Evolutionary conservation across 1,140 invertebrate genomes (phyloP).

Genomic region (Parasteatoda tepidariorum): DNA sequence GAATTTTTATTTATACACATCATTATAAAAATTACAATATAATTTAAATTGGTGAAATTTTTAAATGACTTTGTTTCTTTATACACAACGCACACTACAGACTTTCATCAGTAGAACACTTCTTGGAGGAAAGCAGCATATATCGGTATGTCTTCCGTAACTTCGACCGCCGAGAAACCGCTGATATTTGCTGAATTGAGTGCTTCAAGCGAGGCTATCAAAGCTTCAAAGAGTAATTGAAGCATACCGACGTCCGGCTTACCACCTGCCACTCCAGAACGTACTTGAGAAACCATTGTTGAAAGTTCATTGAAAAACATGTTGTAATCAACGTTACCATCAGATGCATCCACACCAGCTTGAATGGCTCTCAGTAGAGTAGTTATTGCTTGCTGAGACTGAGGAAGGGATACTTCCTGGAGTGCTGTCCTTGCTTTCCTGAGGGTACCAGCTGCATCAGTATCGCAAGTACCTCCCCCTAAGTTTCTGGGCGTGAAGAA

Average conservation of each 20-base stretch:
- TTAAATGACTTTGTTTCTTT: background rate
- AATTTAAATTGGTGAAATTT: background rate
- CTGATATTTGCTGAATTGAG: background rate
- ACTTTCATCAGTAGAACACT: background rate
- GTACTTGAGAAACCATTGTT: background rate
- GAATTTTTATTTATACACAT: background rate
- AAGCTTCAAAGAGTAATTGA: background rate
- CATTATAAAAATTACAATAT: background rate
- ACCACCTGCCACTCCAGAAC: background rate
- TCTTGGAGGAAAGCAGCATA: constrained; percentile 2
- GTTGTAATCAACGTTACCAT: background rate
- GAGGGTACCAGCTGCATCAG: background rate
- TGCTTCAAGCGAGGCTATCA: background rate
- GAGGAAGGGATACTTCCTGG: background rate
- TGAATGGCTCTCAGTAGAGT: background rate
- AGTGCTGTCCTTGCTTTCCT: background rate
- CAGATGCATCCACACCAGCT: background rate
- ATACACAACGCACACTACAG: background rate
- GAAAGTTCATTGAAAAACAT: constrained; percentile 17
- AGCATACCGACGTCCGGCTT: background rate
- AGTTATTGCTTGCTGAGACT: background rate
- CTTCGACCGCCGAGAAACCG: background rate
- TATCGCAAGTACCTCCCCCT: background rate
- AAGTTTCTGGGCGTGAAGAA: background rate
- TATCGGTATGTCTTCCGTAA: background rate